These are phyloP conservation scores for Trissolcus brochymenae DNA, from an alignment of 2,888 invertebrate genomes.

Conservation along the genomic window DNA sequence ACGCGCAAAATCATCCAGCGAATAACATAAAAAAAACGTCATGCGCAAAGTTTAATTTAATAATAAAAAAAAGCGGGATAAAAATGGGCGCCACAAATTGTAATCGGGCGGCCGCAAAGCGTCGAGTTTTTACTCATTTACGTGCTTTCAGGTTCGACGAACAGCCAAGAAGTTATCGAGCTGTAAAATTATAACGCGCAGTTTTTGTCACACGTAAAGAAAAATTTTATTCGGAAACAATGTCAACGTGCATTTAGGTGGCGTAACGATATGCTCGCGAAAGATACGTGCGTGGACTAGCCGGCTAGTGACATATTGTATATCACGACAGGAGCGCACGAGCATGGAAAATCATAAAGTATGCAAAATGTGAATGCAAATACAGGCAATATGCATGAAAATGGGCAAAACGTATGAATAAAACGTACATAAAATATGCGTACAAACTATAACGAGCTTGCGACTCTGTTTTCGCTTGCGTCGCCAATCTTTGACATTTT, in stretches of 20 bases:
- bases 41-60: slow-evolving; percentile 13
- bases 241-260: slow-evolving; percentile 56
- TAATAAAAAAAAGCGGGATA: slow-evolving; percentile 1
- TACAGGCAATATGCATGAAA: slow-evolving; percentile 71
- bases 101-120: slow-evolving; percentile 14
- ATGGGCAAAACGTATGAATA: slow-evolving; percentile 69
- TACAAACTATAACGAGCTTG: slow-evolving; percentile 52
- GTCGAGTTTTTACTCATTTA: slow-evolving; percentile 36
- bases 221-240: slow-evolving; percentile 56
- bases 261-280: slow-evolving; percentile 52
- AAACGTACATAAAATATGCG: slow-evolving; percentile 64
- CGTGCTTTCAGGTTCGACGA: slow-evolving; percentile 36
- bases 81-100: slow-evolving; percentile 5
- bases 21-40: slow-evolving; percentile 7
- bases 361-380: slow-evolving; percentile 74
- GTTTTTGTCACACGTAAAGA: slow-evolving; percentile 52
- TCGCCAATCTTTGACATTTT: slow-evolving; percentile 13
- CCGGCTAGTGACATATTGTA: slow-evolving; percentile 54
- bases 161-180: slow-evolving; percentile 49
- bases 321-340: slow-evolving; percentile 60
- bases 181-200: slow-evolving; percentile 54
- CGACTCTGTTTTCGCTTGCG: slow-evolving; percentile 42
- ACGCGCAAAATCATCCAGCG: slow-evolving; percentile 7
- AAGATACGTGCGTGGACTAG: slow-evolving; percentile 48
- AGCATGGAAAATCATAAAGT: slow-evolving; percentile 72